phyloP scores from a whole-genome alignment of 2,888 invertebrate genomes.

The Athripsodes cinereus region DNA sequence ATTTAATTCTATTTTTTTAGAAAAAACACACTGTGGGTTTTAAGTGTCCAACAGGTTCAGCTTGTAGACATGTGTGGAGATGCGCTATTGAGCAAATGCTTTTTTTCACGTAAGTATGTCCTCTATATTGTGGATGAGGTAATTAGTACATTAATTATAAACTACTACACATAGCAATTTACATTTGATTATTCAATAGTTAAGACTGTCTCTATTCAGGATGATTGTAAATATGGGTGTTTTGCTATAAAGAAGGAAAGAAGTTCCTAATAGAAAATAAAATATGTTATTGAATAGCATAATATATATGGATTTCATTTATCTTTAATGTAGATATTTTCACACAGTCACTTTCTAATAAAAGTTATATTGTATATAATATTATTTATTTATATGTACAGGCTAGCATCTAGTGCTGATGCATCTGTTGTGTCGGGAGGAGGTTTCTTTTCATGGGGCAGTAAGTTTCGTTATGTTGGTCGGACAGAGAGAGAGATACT shows the following conservation, averaged over 20 bases:
- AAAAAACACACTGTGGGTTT: constrained; percentile 93
- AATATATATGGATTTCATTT: not conserved
- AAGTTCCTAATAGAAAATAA: too few species aligned
- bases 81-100: constrained; percentile 97
- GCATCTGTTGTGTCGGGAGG: constrained; percentile 86
- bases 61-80: constrained; percentile 94
- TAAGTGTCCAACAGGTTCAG: constrained; percentile 86
- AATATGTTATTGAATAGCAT: too few species aligned
- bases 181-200: too few species aligned
- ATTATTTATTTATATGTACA: constrained; percentile 37
- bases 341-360: not conserved
- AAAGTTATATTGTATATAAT: too few species aligned
- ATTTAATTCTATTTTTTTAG: constrained; percentile 45
- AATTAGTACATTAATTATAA: too few species aligned
- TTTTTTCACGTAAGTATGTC: constrained; percentile 96
- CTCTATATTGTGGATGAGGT: not conserved
- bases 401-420: constrained; percentile 80
- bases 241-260: too few species aligned
- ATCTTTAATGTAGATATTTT: too few species aligned
- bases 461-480: constrained; percentile 89
- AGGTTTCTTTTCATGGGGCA: constrained; percentile 89
- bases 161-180: too few species aligned
- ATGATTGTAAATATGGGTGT: too few species aligned
- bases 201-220: too few species aligned
- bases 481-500: constrained; percentile 88